These are phyloP conservation scores for Trachymyrmex septentrionalis DNA, from an alignment of 1,140 invertebrate species.

Conservation along the genomic window DNA sequence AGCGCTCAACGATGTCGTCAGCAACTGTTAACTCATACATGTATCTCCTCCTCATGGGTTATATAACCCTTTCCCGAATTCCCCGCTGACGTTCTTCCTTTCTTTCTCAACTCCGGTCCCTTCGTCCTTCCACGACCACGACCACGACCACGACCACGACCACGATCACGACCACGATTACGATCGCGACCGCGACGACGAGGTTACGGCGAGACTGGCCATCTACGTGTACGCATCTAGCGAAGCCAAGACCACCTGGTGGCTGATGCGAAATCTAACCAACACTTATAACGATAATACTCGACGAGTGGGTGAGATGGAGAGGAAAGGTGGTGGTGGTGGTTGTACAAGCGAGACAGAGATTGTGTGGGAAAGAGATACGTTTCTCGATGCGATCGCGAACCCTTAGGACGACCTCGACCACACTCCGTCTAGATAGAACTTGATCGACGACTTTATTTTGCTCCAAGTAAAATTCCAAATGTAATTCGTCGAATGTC, in stretches of 20 bases:
- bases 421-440: too few species aligned
- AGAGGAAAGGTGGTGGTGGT: neutral
- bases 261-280: conserved; percentile 13
- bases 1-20: neutral
- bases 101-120: neutral
- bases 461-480: neutral
- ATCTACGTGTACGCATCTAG: conserved; percentile 38
- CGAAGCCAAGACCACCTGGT: conserved; percentile 37
- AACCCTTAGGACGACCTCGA: neutral
- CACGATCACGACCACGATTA: too few species aligned
- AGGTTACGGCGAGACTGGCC: neutral
- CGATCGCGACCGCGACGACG: too few species aligned
- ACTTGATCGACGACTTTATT: neutral
- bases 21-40: neutral
- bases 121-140: neutral
- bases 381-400: neutral
- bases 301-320: neutral
- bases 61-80: conserved; percentile 33
- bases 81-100: conserved; percentile 29
- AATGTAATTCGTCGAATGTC: neutral
- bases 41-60: neutral
- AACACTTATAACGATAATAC: conserved; percentile 27
- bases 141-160: too few species aligned
- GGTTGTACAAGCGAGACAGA: too few species aligned
- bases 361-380: neutral